These are phyloP conservation scores for Hormaphis cornu DNA, from an alignment of 1,140 invertebrate species.

Conservation along the genomic window DNA sequence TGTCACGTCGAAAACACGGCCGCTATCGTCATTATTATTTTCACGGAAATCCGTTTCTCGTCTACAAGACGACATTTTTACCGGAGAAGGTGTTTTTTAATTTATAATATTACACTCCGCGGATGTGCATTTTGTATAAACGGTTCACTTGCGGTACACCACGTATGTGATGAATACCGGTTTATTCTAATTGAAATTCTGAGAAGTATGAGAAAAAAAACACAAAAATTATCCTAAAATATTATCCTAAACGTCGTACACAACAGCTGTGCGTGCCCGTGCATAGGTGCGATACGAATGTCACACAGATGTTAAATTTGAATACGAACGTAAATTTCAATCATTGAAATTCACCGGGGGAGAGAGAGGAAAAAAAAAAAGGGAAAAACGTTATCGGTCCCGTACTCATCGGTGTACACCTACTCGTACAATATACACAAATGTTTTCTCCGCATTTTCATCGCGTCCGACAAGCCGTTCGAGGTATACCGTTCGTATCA, in stretches of 20 bases:
- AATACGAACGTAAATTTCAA: neutral
- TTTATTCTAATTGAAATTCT: conserved; percentile 4
- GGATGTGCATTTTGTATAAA: neutral
- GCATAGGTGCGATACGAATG: too few relatives aligned
- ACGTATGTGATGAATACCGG: conserved; percentile 15
- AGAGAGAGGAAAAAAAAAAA: too few relatives aligned
- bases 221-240: neutral
- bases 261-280: too few relatives aligned
- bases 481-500: too few relatives aligned
- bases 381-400: neutral
- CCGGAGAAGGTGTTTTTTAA: neutral
- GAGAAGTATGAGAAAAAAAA: neutral
- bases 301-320: neutral
- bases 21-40: too few relatives aligned
- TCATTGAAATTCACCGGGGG: neutral
- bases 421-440: too few relatives aligned
- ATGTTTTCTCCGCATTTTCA: too few relatives aligned
- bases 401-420: too few relatives aligned
- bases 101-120: neutral
- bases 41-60: conserved; percentile 1
- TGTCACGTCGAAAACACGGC: neutral
- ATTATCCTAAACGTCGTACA: too few relatives aligned
- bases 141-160: neutral
- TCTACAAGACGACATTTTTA: neutral
- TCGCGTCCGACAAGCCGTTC: too few relatives aligned